Conservation (phyloP, 2,888 invertebrate genomes). For the Pachliopta kotzebuea region DNA sequence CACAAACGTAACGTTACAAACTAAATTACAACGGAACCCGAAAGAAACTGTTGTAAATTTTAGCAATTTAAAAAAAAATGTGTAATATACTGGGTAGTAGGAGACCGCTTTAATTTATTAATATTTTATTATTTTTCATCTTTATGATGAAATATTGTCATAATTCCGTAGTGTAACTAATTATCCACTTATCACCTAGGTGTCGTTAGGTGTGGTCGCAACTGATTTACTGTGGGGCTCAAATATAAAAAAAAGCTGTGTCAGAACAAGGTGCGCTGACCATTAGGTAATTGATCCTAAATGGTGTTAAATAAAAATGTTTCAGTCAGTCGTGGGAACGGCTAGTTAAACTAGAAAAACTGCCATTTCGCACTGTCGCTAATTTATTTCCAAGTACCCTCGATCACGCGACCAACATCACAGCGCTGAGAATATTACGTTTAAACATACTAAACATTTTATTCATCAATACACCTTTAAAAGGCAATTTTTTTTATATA, state of each 20-base stretch:
- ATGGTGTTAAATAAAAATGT: slow-evolving; percentile 22
- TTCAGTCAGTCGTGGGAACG: slow-evolving; percentile 8
- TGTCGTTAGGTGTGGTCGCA: slow-evolving; percentile 10
- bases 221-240: slow-evolving; percentile 4
- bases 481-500: too few relatives aligned
- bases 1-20: too few relatives aligned
- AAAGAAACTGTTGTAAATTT: too few relatives aligned
- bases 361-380: slow-evolving; percentile 14
- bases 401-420: slow-evolving; percentile 24
- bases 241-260: slow-evolving; percentile 15
- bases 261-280: slow-evolving; percentile 24
- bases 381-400: slow-evolving; percentile 27
- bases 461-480: slow-evolving; percentile 2
- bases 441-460: slow-evolving; percentile 21
- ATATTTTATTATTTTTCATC: too few relatives aligned
- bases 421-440: slow-evolving; percentile 22
- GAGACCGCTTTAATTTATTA: too few relatives aligned
- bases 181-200: slow-evolving; percentile 2
- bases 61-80: too few relatives aligned
- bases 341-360: slow-evolving; percentile 17
- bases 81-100: too few relatives aligned
- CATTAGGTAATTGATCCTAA: slow-evolving; percentile 30
- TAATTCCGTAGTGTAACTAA: not conserved
- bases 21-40: too few relatives aligned
- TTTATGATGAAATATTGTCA: not conserved